Base-by-base conservation (phyloP, 2,113 vertebrate genomes). In the Vidua macroura region DNA sequence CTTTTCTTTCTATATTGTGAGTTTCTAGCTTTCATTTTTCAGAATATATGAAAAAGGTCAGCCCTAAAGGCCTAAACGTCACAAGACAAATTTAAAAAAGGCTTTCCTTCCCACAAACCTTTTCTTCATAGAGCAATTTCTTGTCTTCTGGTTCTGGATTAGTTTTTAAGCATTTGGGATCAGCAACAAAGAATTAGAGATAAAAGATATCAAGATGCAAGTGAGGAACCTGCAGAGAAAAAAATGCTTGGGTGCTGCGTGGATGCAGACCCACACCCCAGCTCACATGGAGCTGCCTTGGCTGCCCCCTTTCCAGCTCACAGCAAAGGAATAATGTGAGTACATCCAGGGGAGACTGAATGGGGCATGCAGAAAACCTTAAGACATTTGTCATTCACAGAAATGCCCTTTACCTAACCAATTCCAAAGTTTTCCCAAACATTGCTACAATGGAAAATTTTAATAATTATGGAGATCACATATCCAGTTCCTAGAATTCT, bases 241-340 rank as follows among this genome's bases (percentile, higher is more conserved):
- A 17, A 55, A 64, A 28, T 14, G 21, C 17, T 56, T 4, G 3
- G 2, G 1, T 0, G 4, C 63, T 73, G 25, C 1, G 0, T 24
- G 51, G 19, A 74, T 15, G 56, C 7, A 16, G 62, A 75, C n/a
- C 44, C 39, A 55, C 11, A 19, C 13, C 14, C 20, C 23, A n/a
- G 58, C 37, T 79, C 33, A 37, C 0, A 0, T 1, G 20, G 37
- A 69, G 41, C 44, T 63, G 60, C 39, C 14, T 5, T 33, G 44
- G 30, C 52, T 67, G 18, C 10, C 15, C 15, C 18, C 4, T 49
- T 86, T 58, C 59, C 68, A 86, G 35, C 33, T 73, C 60, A 37
- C 37, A 48, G 27, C 18, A 74, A 88, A 63, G 15, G 17, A 78
- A 41, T 51, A 58, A 52, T 0, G 1, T 5, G 6, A 67, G 31